Evolutionary conservation across 1,140 invertebrate species (phyloP).

Genomic region (Cyclargus thomasi): DNA sequence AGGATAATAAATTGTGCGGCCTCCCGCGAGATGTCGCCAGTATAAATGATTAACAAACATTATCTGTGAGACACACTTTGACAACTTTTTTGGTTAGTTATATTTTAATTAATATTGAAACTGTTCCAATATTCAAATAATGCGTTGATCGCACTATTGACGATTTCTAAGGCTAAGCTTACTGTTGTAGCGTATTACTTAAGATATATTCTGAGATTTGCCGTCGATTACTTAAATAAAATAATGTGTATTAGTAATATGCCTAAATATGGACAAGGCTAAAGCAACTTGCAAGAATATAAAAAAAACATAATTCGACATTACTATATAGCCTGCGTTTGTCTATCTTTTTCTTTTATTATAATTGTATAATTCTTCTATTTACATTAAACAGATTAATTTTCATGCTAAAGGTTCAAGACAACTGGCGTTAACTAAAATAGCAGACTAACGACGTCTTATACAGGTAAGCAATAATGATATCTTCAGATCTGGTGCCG

Average conservation of each 20-base stretch:
- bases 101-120: background rate
- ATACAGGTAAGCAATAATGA: constrained; percentile 67
- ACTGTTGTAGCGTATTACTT: no score
- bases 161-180: no score
- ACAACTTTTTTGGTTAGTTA: background rate
- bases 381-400: background rate
- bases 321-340: no score
- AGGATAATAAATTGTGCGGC: constrained; percentile 70
- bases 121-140: background rate
- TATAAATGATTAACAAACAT: constrained; percentile 69
- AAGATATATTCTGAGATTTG: no score
- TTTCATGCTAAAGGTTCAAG: background rate
- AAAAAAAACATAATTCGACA: no score
- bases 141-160: background rate
- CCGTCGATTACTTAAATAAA: no score
- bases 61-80: constrained; percentile 33
- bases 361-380: no score
- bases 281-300: no score
- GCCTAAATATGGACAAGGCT: no score
- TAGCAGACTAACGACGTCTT: constrained; percentile 67
- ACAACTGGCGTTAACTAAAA: constrained; percentile 43
- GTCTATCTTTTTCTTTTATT: no score
- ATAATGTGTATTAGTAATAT: no score
- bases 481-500: constrained; percentile 56
- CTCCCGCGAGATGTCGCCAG: constrained; percentile 69